Percentiles rank a stretch among this genome's conserved stretches.
phyloP scores from a whole-genome alignment of 2,797 vertebrate genomes.

The Rhinichthys osculus region DNA sequence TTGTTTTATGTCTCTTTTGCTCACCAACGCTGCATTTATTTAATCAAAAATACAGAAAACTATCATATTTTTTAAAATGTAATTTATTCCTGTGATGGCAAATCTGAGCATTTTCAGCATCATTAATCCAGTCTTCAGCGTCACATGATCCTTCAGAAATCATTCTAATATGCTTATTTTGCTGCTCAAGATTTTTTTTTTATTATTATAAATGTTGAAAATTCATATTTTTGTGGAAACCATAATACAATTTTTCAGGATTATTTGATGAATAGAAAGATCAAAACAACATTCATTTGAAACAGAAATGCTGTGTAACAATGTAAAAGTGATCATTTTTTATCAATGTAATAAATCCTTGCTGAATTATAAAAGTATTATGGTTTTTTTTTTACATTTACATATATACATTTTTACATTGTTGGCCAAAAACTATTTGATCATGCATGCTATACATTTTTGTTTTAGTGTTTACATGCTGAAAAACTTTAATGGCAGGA shows the following conservation, averaged over 20 bases:
- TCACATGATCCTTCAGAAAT: neutral
- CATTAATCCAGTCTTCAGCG: neutral
- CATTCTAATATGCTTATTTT: neutral
- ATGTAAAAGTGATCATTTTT: neutral
- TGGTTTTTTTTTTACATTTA: no score
- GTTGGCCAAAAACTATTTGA: neutral
- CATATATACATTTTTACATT: neutral
- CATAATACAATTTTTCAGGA: neutral
- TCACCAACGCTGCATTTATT: neutral
- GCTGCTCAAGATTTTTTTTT: neutral
- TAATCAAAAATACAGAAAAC: neutral
- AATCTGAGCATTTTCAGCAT: neutral
- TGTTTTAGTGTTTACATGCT: neutral
- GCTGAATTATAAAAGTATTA: no score
- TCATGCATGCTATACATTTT: neutral
- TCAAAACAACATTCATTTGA: no score
- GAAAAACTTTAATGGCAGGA: constrained; percentile 1
- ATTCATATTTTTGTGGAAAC: neutral
- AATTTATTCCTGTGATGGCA: neutral
- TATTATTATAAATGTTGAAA: neutral
- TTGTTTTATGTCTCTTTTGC: no score
- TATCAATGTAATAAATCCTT: neutral
- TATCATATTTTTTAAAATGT: no score
- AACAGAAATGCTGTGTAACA: neutral
- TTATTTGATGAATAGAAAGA: neutral